These are phyloP conservation scores for Arvicola amphibius DNA, from an alignment of 2,797 vertebrate genomes.

Conservation along the genomic window DNA sequence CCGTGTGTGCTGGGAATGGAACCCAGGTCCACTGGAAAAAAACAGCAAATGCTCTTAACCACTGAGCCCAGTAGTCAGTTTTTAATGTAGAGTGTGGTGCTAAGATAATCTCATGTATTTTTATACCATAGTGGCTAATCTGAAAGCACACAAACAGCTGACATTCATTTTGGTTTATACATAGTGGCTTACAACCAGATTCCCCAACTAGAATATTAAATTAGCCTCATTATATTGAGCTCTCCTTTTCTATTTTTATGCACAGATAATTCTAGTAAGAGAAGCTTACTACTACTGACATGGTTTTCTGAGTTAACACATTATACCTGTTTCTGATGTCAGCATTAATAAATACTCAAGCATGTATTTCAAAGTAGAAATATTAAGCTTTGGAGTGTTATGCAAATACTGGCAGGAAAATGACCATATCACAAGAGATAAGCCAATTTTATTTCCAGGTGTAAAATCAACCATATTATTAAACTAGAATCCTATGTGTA, in stretches of 20 bases:
- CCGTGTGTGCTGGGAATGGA: background rate
- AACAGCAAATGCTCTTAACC: background rate
- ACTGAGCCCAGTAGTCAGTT: background rate
- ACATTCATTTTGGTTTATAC: background rate
- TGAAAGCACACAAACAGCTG: background rate
- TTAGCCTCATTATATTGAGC: background rate
- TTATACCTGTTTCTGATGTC: conserved; percentile 33
- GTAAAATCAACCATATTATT: conserved; percentile 43
- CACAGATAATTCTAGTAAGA: conserved; percentile 36
- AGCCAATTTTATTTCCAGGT: conserved; percentile 14
- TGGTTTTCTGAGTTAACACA: conserved; percentile 3
- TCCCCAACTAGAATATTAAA: conserved; percentile 49
- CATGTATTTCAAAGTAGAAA: conserved; percentile 28
- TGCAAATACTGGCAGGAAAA: conserved; percentile 47
- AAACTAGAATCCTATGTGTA: conserved; percentile 31
- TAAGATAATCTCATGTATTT: conserved; percentile 60
- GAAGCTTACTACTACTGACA: conserved; percentile 21
- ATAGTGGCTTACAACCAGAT: background rate
- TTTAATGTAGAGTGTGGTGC: conserved; percentile 6
- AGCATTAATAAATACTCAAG: conserved; percentile 49
- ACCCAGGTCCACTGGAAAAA: background rate
- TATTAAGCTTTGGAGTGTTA: conserved; percentile 5
- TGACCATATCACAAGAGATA: background rate
- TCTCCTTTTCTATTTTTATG: conserved; percentile 28
- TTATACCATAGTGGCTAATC: background rate